A percentile compares a stretch with the other conserved stretches of the same genome.
Conservation (phyloP, 2,113 vertebrate genomes). For the rabbit (Oryctolagus cuniculus) region DNA sequence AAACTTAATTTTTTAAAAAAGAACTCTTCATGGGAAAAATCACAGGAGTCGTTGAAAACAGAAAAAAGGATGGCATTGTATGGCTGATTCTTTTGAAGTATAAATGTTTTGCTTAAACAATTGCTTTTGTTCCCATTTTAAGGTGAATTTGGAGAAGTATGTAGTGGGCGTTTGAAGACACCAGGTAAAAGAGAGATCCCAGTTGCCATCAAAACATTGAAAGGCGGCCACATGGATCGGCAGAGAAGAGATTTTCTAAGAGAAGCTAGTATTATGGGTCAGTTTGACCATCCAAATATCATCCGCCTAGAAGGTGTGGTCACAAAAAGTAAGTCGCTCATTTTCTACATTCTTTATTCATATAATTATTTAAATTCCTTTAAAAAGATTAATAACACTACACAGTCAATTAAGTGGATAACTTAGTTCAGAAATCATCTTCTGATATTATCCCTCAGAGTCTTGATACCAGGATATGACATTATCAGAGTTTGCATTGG, state of each 20-base stretch:
- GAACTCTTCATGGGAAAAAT: slow-evolving; percentile 22
- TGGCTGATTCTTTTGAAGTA: background rate
- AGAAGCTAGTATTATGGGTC: slow-evolving; percentile 98
- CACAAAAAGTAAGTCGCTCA: slow-evolving; percentile 94
- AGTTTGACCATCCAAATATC: slow-evolving; percentile 97
- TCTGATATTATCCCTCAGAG: background rate
- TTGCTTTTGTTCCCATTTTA: slow-evolving; percentile 69
- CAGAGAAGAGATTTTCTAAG: slow-evolving; percentile 96
- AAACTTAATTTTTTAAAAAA: slow-evolving; percentile 59
- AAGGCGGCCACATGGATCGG: slow-evolving; percentile 94
- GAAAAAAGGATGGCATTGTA: background rate
- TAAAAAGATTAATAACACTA: slow-evolving; percentile 10
- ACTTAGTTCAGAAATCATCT: background rate
- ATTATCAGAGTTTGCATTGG: slow-evolving; percentile 64
- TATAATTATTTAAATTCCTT: background rate
- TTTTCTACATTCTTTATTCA: slow-evolving; percentile 33
- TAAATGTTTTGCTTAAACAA: slow-evolving; percentile 29
- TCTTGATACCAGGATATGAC: background rate
- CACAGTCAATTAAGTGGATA: background rate
- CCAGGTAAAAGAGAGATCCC: slow-evolving; percentile 97
- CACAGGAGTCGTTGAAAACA: background rate
- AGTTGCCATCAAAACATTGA: slow-evolving; percentile 97
- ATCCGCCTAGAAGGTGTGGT: slow-evolving; percentile 97
- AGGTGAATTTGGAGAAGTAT: slow-evolving; percentile 99
- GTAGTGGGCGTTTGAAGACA: slow-evolving; percentile 95